phyloP scores from a whole-genome alignment of 2,113 vertebrate genomes.

The Thymallus thymallus region DNA sequence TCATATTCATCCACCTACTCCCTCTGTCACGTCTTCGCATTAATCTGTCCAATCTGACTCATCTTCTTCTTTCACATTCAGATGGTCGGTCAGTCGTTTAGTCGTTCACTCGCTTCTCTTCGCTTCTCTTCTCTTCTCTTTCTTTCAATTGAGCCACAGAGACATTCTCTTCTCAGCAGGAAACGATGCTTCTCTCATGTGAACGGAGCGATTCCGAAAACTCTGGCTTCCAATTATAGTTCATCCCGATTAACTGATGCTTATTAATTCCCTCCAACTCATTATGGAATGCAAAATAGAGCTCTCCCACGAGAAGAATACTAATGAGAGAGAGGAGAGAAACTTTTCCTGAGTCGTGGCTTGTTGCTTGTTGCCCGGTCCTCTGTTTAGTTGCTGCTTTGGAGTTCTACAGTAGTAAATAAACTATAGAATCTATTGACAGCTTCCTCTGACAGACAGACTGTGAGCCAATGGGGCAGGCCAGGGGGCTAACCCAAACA shows the following conservation, averaged over 20 bases:
- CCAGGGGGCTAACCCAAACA: constrained; percentile 60
- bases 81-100: neutral
- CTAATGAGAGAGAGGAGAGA: constrained; percentile 51
- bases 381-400: neutral
- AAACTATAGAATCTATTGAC: constrained; percentile 45
- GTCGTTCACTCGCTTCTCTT: constrained; percentile 13
- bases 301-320: constrained; percentile 65
- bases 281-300: constrained; percentile 73
- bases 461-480: constrained; percentile 49
- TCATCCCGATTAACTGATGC: constrained; percentile 71
- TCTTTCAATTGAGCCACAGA: constrained; percentile 27
- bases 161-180: constrained; percentile 36
- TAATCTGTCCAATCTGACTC: no score
- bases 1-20: no score
- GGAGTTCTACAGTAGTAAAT: constrained; percentile 43
- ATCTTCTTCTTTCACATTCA: constrained; percentile 1
- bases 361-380: neutral
- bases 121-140: constrained; percentile 8
- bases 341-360: no score
- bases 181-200: constrained; percentile 39
- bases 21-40: no score
- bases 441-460: constrained; percentile 22
- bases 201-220: constrained; percentile 55
- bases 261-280: constrained; percentile 76
- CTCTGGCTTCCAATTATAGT: constrained; percentile 69